Evolutionary conservation across 1,140 invertebrate genomes (phyloP).

Genomic region (Copidosoma floridanum): DNA sequence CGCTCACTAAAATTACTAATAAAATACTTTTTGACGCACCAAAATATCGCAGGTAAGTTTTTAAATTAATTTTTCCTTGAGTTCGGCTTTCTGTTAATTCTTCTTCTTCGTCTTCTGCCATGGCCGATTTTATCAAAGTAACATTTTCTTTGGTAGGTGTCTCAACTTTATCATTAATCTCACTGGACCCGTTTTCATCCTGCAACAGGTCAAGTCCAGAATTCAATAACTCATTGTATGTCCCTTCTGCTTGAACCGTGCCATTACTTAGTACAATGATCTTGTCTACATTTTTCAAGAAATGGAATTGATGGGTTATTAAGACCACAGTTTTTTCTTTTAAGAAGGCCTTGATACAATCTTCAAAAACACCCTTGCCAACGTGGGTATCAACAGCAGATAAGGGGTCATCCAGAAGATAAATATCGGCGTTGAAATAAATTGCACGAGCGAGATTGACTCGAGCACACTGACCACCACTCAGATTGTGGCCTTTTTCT

Average conservation of each 20-base stretch:
- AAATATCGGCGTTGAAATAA: slow-evolving; percentile 74
- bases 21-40: slow-evolving; percentile 58
- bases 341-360: slow-evolving; percentile 61
- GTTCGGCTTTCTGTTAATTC: slow-evolving; percentile 57
- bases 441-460: slow-evolving; percentile 82
- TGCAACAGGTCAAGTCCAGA: slow-evolving; percentile 65
- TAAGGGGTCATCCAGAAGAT: slow-evolving; percentile 77
- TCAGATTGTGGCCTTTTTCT: slow-evolving; percentile 76
- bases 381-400: slow-evolving; percentile 72
- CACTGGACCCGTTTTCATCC: neutral
- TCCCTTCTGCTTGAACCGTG: slow-evolving; percentile 60
- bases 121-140: neutral
- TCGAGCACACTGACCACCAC: slow-evolving; percentile 87
- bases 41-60: slow-evolving; percentile 63
- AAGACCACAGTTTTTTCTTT: slow-evolving; percentile 69
- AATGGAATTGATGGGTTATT: slow-evolving; percentile 83
- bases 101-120: slow-evolving; percentile 38
- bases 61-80: slow-evolving; percentile 58
- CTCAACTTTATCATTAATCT: neutral
- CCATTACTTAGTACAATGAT: slow-evolving; percentile 77
- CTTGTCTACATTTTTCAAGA: slow-evolving; percentile 68
- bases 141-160: slow-evolving; percentile 18
- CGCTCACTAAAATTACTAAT: slow-evolving; percentile 53
- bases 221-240: slow-evolving; percentile 63
- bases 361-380: slow-evolving; percentile 64